A percentile compares a stretch with the other conserved stretches of the same genome.
phyloP scores from a whole-genome alignment of 2,113 vertebrate species.

The Eurypyga helias region DNA sequence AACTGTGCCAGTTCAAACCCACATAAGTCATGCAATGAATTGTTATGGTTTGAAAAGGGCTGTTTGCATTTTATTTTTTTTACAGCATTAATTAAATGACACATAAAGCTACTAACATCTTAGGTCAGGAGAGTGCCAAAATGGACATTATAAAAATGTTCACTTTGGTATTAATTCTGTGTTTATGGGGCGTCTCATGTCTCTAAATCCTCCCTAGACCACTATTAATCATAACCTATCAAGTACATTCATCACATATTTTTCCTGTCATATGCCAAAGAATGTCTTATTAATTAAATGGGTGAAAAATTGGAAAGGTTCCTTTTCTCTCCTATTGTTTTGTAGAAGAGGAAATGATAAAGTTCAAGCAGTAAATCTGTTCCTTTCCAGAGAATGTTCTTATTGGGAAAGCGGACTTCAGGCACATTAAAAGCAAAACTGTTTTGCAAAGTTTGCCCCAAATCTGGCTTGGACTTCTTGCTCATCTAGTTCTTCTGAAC shows the following conservation, averaged over 20 bases:
- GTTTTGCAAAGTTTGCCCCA: background rate
- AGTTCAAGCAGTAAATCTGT: conserved; percentile 41
- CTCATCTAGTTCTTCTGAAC: conserved; percentile 29
- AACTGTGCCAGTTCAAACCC: conserved; percentile 52
- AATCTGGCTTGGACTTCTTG: background rate
- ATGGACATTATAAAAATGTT: conserved; percentile 71
- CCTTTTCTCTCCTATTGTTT: conserved; percentile 60
- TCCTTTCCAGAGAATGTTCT: conserved; percentile 55
- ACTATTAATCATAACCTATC: conserved; percentile 72
- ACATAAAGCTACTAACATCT: conserved; percentile 68
- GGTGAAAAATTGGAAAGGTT: conserved; percentile 57
- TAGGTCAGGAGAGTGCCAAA: conserved; percentile 59
- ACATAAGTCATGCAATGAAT: conserved; percentile 48
- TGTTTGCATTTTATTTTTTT: conserved; percentile 60
- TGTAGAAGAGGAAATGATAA: conserved; percentile 56
- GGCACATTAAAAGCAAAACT: conserved; percentile 39
- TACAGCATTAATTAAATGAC: conserved; percentile 50
- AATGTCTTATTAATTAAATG: conserved; percentile 71
- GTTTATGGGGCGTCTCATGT: conserved; percentile 70
- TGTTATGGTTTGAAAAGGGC: conserved; percentile 49
- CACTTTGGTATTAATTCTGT: conserved; percentile 61
- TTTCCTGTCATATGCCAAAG: conserved; percentile 65
- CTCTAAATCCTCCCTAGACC: conserved; percentile 64
- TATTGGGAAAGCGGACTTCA: conserved; percentile 47
- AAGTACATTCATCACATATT: conserved; percentile 69